Evolutionary conservation across 1,140 invertebrate species (phyloP).

Genomic region (Heliconius himera): DNA sequence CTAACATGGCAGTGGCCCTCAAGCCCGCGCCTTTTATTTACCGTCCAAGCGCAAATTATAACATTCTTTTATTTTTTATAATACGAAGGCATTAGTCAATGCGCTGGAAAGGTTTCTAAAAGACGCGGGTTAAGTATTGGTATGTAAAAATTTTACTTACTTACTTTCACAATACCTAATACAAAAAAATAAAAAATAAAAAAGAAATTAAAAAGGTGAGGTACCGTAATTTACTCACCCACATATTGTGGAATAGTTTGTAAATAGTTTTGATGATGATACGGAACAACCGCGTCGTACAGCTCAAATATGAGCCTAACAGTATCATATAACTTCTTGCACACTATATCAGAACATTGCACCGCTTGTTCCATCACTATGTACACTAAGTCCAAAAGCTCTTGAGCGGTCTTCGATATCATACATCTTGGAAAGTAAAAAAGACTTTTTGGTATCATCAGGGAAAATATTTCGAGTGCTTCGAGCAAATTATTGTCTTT

Average conservation of each 20-base stretch:
- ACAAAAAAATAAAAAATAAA: no score
- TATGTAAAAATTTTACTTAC: no score
- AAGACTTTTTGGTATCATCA: slow-evolving; percentile 72
- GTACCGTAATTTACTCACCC: slow-evolving; percentile 79
- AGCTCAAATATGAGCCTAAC: slow-evolving; percentile 89
- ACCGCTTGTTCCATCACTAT: slow-evolving; percentile 88
- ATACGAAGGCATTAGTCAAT: no score
- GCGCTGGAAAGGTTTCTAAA: no score
- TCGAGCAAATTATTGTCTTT: slow-evolving; percentile 49
- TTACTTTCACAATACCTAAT: no score
- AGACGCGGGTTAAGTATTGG: no score
- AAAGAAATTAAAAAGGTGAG: no score
- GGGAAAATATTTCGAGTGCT: slow-evolving; percentile 63
- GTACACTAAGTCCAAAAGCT: slow-evolving; percentile 87
- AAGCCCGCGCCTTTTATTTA: no score
- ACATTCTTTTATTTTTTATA: no score
- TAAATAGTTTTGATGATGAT: slow-evolving; percentile 89
- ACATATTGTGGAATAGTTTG: slow-evolving; percentile 92
- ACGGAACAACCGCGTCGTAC: slow-evolving; percentile 89
- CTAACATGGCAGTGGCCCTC: no score
- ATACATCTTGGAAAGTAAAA: slow-evolving; percentile 79
- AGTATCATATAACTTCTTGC: slow-evolving; percentile 87
- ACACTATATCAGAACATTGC: slow-evolving; percentile 82
- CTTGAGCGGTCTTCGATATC: slow-evolving; percentile 81
- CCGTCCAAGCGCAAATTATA: no score